Conservation (phyloP, 2,113 vertebrate genomes). For the Myodes glareolus region DNA sequence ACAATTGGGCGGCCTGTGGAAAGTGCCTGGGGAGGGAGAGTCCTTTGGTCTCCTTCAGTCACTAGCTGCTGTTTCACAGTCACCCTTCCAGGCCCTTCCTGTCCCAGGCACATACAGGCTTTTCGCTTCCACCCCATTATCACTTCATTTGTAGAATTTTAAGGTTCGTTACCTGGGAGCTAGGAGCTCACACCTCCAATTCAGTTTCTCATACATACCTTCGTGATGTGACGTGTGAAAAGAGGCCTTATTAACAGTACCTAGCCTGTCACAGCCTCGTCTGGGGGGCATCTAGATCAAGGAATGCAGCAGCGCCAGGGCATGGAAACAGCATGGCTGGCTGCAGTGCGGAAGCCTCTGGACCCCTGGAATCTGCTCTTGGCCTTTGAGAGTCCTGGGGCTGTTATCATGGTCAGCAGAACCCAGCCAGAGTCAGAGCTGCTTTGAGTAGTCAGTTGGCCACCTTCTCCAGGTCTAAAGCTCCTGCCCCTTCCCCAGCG, state of each 20-base stretch:
- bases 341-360: neutral
- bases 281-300: slow-evolving; percentile 14
- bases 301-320: neutral
- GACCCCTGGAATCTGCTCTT: neutral
- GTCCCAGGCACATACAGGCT: slow-evolving; percentile 15
- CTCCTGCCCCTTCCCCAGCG: neutral
- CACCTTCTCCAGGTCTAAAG: neutral
- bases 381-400: neutral
- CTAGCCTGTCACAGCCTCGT: slow-evolving; percentile 45
- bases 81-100: neutral
- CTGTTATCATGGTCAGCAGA: neutral
- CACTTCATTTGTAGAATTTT: slow-evolving; percentile 77
- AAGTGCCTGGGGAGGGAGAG: neutral
- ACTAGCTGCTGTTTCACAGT: neutral
- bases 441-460: neutral
- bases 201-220: slow-evolving; percentile 71
- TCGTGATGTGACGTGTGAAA: slow-evolving; percentile 74
- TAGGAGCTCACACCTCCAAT: slow-evolving; percentile 74
- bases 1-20: too few relatives aligned
- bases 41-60: neutral
- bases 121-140: slow-evolving; percentile 74
- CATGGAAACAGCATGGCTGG: neutral
- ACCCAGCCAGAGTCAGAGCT: neutral
- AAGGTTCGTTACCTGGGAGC: slow-evolving; percentile 67
- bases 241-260: slow-evolving; percentile 68